Evolutionary conservation across 2,797 vertebrate genomes (phyloP), one percentile per base, ranked within the genome.

Genomic region (Spatula clypeata): DNA sequence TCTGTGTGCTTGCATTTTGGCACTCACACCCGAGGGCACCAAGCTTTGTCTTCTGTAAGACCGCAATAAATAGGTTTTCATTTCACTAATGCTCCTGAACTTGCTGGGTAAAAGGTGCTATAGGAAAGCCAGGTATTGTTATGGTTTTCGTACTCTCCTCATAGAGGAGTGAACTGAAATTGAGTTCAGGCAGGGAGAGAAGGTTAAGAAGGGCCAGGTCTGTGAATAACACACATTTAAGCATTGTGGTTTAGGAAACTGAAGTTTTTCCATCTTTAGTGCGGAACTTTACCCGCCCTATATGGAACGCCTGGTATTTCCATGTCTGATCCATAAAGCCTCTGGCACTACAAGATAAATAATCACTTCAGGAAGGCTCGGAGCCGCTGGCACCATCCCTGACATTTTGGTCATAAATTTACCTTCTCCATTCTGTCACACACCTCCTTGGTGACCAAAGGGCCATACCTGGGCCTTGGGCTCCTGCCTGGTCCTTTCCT

Each of bases 271-370:
- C 16, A 0, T 86, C 73, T 71, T 77, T 79, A 79, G 83, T 85
- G 67, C 6, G 6, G 90, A 95, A 93, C 67, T 91, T 86, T 79
- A 82, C 49, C 60, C 55, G 6, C 87, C 70, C 55, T 67, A 9
- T 66, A 58, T 29, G 80, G 92, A 97, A 97, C 4, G 85, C 76
- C 21, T 88, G 93, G 70, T 91, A 94, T 96, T 95, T 96, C 93
- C 93, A 95, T 84, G 44, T 71, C 87, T 84, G 94, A 93, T 95
- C 95, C 83, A 71, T 90, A 82, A 88, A 94, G 54, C n/a, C 61
- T 91, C 86, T 82, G 84, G 64, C 53, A 15, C 53, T 79, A 77
- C 13, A 79, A 81, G 51, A 94, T 85, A 69, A 97, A 66, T 44
- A 92, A 74, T 70, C 29, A 5, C 86, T 86, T 79, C 11, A 64